Base-by-base conservation (phyloP, 1,140 invertebrate species). In the Drosophila mojavensis region DNA sequence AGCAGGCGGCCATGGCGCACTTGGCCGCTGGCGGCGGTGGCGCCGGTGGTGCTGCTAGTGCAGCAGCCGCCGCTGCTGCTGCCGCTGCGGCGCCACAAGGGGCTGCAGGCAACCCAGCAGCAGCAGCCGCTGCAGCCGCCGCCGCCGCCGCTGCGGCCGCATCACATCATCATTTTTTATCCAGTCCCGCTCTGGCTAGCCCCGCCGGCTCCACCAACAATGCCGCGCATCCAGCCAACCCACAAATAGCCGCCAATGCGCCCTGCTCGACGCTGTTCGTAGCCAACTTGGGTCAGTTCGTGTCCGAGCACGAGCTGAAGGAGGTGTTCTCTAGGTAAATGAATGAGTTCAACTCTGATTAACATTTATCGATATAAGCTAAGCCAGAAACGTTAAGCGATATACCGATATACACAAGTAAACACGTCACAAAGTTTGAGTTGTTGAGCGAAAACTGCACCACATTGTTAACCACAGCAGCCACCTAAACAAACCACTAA, bases 181-280 rank as follows among this genome's bases (percentile, higher is more conserved):
- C 96, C 77, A 96, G 96, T 90, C 96, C 96, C 72, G 96, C 96
- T 79, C 94, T 98, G 93, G 96, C 97, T 76, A 97, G 96, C 86
- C 97, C 97, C 78, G 97, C 97, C 65, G 96, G 96, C 55, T 97
- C 96, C 55, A 96, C 96, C 51, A 91, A 91, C 76, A 92, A 91
- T 61, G 96, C 78, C 61, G 71, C 73, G 41, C 84, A 96, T 92
- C 95, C 95, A 59, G 75, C 76, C 28, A 92, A 92, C 78, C 89
- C 91, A 6, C 91, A 92, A 61, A 83, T 92, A 39, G 91, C 92
- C 20, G 92, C 92, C 91, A 95, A 96, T 92, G 95, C 96, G 76
- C 98, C 98, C 53, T 99, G 98, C 94, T 99, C 98, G 61, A 99
- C 98, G 65, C 95, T 99, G 50, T 99, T 99, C 94, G 98, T 99